Evolutionary conservation across 2,888 invertebrate species (phyloP).

Genomic region (Orthosia gothica): DNA sequence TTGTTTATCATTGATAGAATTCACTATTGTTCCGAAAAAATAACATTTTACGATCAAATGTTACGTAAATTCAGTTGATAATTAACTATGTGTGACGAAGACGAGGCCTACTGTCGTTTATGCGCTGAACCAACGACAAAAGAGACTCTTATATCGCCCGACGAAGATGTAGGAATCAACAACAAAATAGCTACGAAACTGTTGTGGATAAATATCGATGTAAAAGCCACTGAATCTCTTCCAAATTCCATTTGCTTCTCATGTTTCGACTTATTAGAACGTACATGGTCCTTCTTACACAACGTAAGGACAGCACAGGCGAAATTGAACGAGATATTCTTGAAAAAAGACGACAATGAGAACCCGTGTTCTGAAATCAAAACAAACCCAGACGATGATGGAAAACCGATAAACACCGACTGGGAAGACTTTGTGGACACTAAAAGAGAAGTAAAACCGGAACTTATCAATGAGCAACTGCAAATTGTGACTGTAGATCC

Average conservation of each 20-base stretch:
- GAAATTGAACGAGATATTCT: constrained; percentile 78
- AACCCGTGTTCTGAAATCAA: constrained; percentile 53
- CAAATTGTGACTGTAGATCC: constrained; percentile 72
- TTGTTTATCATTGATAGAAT: constrained; percentile 73
- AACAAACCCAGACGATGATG: constrained; percentile 61
- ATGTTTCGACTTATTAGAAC: constrained; percentile 86
- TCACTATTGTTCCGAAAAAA: constrained; percentile 31
- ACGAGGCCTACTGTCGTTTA: constrained; percentile 84
- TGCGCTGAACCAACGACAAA: constrained; percentile 86
- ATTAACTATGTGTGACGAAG: constrained; percentile 78
- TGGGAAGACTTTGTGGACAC: constrained; percentile 82
- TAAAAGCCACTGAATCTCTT: constrained; percentile 74
- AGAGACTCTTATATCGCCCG: constrained; percentile 80
- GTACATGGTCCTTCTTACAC: constrained; percentile 86
- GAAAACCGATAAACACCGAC: constrained; percentile 81
- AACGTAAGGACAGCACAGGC: constrained; percentile 83
- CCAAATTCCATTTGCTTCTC: constrained; percentile 87
- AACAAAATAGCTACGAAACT: constrained; percentile 85
- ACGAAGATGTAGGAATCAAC: constrained; percentile 82
- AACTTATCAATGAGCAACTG: constrained; percentile 68
- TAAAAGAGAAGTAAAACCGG: constrained; percentile 81
- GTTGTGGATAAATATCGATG: constrained; percentile 87
- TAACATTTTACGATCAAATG: constrained; percentile 40
- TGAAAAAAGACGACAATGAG: constrained; percentile 64
- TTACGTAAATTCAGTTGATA: constrained; percentile 44